Evolutionary conservation across 2,113 vertebrate species (phyloP).

Genomic region (Zootoca vivipara): DNA sequence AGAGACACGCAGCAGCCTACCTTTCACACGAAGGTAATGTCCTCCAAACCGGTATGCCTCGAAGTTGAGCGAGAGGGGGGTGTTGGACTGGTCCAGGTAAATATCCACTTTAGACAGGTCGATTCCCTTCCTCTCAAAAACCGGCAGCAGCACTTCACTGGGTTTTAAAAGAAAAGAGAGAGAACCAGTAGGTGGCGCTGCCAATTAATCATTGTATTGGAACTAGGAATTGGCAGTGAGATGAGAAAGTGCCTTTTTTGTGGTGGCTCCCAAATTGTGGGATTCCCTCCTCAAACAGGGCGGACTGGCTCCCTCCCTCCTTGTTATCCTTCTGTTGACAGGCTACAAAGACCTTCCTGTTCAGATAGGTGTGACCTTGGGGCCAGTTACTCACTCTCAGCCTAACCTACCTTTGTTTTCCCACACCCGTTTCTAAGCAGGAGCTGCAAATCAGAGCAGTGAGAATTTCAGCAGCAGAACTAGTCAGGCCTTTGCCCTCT

Average conservation of each 20-base stretch:
- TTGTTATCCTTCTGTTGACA: no score
- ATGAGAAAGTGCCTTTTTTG: no score
- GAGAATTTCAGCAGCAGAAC: no score
- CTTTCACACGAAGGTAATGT: constrained; percentile 95
- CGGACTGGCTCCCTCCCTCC: no score
- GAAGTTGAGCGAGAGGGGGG: constrained; percentile 89
- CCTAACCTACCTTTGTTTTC: background rate
- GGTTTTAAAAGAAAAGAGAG: background rate
- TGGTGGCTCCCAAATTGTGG: no score
- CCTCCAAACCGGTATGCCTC: constrained; percentile 95
- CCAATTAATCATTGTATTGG: background rate
- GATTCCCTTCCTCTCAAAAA: constrained; percentile 93
- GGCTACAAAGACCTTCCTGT: background rate
- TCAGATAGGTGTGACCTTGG: background rate
- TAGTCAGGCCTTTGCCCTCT: background rate
- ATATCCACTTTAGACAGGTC: constrained; percentile 84
- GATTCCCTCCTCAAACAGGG: no score
- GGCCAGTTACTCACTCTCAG: no score
- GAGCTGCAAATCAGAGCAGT: background rate
- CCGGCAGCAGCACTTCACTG: constrained; percentile 90
- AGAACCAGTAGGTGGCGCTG: rapidly evolving
- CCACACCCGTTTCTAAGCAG: no score
- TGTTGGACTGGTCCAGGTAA: constrained; percentile 97
- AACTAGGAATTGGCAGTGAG: no score
- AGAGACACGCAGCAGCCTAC: constrained; percentile 63